A percentile compares a stretch with the other conserved stretches of the same genome.
phyloP scores from a whole-genome alignment of 1,140 invertebrate genomes.

The Dysdera silvatica region DNA sequence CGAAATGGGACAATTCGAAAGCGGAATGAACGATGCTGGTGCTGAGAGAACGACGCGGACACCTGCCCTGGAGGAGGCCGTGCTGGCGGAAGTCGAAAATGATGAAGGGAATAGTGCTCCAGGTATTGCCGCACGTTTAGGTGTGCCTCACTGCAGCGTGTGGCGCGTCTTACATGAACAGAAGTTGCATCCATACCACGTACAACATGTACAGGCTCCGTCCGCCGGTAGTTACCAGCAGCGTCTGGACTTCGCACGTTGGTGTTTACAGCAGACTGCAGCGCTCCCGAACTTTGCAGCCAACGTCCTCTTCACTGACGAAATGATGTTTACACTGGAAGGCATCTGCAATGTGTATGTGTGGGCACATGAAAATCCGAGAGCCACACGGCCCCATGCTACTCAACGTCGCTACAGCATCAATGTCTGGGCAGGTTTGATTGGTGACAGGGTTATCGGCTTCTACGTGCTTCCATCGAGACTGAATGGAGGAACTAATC shows the following conservation, averaged over 20 bases:
- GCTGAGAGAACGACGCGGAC: neutral
- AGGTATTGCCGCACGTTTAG: neutral
- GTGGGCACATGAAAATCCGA: too few species aligned
- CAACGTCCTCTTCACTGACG: neutral
- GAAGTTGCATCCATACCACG: neutral
- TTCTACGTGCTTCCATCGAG: neutral
- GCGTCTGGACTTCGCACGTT: neutral
- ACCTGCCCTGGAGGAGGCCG: neutral
- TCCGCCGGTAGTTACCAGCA: neutral
- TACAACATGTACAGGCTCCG: neutral
- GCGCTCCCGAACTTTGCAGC: neutral
- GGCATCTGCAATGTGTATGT: neutral
- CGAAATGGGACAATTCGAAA: neutral
- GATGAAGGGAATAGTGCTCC: neutral
- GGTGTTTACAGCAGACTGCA: neutral
- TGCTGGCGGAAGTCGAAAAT: neutral
- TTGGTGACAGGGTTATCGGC: neutral
- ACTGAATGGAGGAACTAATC: neutral
- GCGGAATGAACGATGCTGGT: neutral
- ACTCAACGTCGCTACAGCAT: neutral
- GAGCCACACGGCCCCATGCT: neutral
- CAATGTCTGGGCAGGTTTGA: neutral
- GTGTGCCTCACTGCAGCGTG: neutral
- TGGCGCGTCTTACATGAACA: neutral
- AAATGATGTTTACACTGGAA: neutral